phyloP scores from a whole-genome alignment of 2,888 invertebrate genomes.

The Trichopoda pennipes region DNA sequence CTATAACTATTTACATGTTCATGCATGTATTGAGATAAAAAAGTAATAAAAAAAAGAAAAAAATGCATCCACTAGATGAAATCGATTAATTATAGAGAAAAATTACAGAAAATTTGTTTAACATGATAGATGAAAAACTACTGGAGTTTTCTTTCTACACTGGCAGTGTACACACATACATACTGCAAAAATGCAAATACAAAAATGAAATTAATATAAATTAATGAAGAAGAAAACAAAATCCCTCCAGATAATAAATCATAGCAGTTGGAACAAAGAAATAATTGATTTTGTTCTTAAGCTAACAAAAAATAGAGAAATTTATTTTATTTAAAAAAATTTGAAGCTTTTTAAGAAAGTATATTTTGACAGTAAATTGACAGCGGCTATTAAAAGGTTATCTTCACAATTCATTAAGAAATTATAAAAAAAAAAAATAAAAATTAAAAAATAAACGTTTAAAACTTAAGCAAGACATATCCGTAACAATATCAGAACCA shows the following conservation, averaged over 20 bases:
- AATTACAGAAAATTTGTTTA: slow-evolving; percentile 55
- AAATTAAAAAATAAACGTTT: slow-evolving; percentile 38
- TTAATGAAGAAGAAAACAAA: not conserved
- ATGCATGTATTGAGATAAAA: slow-evolving; percentile 8
- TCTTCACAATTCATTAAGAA: slow-evolving; percentile 13
- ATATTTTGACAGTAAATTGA: slow-evolving; percentile 73
- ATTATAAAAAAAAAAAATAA: not conserved
- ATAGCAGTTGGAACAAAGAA: not conserved
- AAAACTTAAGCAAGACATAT: too few species aligned
- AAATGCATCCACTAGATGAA: slow-evolving; percentile 47
- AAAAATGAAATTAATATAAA: slow-evolving; percentile 2
- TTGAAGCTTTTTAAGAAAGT: not conserved
- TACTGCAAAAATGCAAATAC: not conserved
- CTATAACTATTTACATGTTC: not conserved
- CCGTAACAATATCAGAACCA: too few species aligned
- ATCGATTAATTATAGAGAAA: slow-evolving; percentile 58
- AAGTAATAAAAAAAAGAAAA: not conserved
- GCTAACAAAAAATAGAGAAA: slow-evolving; percentile 4
- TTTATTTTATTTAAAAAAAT: slow-evolving; percentile 18
- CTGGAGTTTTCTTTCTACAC: slow-evolving; percentile 21
- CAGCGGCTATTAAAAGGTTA: slow-evolving; percentile 74
- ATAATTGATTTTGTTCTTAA: slow-evolving; percentile 35
- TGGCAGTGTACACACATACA: too few species aligned
- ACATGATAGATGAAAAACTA: slow-evolving; percentile 57
- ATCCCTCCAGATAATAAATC: slow-evolving; percentile 16